Evolutionary conservation across 2,888 invertebrate species (phyloP), one percentile per base, ranked within the genome.

Genomic region (Ametastegia equiseti): DNA sequence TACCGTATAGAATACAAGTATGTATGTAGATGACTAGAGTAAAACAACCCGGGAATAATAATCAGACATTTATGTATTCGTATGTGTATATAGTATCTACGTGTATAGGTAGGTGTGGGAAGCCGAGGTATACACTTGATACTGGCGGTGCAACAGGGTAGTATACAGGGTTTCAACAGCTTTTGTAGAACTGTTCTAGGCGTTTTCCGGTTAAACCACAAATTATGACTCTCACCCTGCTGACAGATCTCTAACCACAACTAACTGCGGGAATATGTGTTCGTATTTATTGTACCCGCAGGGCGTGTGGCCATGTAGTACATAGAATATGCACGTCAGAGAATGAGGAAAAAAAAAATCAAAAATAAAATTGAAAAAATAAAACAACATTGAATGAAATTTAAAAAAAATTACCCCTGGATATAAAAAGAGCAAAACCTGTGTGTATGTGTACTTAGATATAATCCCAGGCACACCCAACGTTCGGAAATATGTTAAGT

Each of bases 191-290:
- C 69, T 36, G 69, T 27, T 69, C 69, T 69, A 39, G 69, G 69
- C 69, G 42, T 69, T 69, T 69, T 69, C 69, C 69, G 69, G 69
- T 69, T 42, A 23, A 23, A 69, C 69, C 69, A 39, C 69, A 69
- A 69, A 69, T 69, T 69, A 69, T 69, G 69, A 69, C 69, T 69
- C 42, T 69, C 69, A 42, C 69, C 69, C 42, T 69, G 69, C 33
- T 69, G 69, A 69, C 69, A 69, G 69, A 69, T 42, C 42, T 42
- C 42, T 19, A 42, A 69, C 69, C 69, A 42, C 69, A 69, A 69
- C 69, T 69, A 69, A 23, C 19, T 23, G 69, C 19, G 33, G 6
- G 27, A 36, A 63, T 30, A 63, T n/a, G 33, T 33, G 33, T 15
- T 30, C 33, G 33, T 63, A 63, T 63, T 63, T 2, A 63, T 33